Conservation (phyloP, 2,113 vertebrate genomes). For the Chaenocephalus aceratus region DNA sequence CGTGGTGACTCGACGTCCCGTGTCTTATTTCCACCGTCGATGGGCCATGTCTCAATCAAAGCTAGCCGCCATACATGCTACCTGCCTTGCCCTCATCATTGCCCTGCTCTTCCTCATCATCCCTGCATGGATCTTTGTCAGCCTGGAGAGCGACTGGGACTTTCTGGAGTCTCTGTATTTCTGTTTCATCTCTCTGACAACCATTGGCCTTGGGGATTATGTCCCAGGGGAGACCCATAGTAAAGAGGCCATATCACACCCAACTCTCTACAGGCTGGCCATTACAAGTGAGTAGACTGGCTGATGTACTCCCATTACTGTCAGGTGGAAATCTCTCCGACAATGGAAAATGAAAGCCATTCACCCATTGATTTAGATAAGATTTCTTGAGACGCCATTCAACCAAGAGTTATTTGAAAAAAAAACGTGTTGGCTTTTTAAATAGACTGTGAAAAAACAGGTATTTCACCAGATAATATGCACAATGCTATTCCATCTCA, state of each 20-base stretch:
- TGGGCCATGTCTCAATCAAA: constrained; percentile 90
- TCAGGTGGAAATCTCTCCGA: constrained; percentile 1
- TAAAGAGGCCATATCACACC: constrained; percentile 81
- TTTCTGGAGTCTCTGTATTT: constrained; percentile 97
- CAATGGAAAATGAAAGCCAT: background rate
- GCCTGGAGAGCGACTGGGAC: constrained; percentile 93
- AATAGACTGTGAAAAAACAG: too few relatives aligned
- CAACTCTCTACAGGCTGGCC: constrained; percentile 92
- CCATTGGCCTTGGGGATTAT: constrained; percentile 97
- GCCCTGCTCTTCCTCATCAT: constrained; percentile 89
- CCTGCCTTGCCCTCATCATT: constrained; percentile 81
- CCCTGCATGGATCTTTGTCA: constrained; percentile 90
- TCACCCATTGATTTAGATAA: background rate
- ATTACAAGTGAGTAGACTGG: constrained; percentile 88
- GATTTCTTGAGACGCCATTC: background rate
- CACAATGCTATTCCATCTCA: too few relatives aligned
- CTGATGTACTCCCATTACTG: background rate
- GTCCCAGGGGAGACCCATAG: constrained; percentile 94
- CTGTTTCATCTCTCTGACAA: constrained; percentile 97
- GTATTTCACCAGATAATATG: too few relatives aligned
- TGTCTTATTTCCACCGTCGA: constrained; percentile 89
- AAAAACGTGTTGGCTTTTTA: background rate
- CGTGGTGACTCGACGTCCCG: constrained; percentile 85
- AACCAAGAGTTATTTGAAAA: background rate
- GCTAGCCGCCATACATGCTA: constrained; percentile 87